These are phyloP conservation scores for Hydropsyche tenuis DNA, from an alignment of 1,140 invertebrate genomes.

Conservation along the genomic window DNA sequence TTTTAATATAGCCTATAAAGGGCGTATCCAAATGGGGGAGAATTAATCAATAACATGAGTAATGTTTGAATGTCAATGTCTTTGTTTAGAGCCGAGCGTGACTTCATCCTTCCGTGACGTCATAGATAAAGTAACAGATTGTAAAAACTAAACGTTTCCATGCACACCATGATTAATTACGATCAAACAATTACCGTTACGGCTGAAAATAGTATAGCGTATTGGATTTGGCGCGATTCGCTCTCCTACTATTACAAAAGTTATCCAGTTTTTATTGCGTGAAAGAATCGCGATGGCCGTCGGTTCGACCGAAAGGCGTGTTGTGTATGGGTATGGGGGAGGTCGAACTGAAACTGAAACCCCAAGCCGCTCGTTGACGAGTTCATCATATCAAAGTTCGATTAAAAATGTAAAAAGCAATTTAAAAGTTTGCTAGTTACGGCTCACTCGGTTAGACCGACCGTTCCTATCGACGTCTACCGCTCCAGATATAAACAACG, in stretches of 20 bases:
- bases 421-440: conserved; percentile 51
- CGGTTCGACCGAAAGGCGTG: too few relatives aligned
- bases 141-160: background rate
- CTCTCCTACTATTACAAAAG: background rate
- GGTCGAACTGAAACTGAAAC: conserved; percentile 40
- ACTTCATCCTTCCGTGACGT: background rate
- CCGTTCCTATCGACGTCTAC: conserved; percentile 27
- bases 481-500: background rate
- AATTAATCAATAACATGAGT: too few relatives aligned
- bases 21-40: too few relatives aligned
- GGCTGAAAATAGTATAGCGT: background rate
- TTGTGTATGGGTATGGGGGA: background rate
- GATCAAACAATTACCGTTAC: too few relatives aligned
- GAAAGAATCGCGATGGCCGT: background rate
- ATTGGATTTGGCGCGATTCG: background rate
- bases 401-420: conserved; percentile 51
- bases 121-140: too few relatives aligned
- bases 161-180: background rate
- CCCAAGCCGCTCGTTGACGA: conserved; percentile 47
- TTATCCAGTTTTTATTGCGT: conserved; percentile 1
- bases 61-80: too few relatives aligned
- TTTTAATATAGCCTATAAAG: too few relatives aligned
- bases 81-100: conserved; percentile 9
- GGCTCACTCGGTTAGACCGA: conserved; percentile 41
- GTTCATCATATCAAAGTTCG: conserved; percentile 51